phyloP scores from a whole-genome alignment of 2,113 vertebrate genomes.

The Mustelus asterias region DNA sequence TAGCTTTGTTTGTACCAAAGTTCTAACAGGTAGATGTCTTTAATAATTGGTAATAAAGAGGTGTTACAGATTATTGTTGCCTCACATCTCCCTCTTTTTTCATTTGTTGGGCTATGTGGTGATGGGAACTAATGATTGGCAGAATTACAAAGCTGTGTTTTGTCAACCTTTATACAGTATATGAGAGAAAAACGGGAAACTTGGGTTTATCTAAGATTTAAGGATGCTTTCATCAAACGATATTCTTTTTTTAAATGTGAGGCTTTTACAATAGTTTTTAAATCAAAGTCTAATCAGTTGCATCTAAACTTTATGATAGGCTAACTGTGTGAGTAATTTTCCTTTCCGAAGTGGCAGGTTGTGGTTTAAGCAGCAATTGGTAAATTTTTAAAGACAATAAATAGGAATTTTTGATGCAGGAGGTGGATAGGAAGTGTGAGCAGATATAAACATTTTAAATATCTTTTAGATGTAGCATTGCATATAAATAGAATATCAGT shows the following conservation, averaged over 20 bases:
- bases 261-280: not conserved
- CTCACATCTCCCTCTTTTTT: not conserved
- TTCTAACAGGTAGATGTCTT: not conserved
- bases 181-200: not conserved
- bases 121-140: not conserved
- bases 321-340: not conserved
- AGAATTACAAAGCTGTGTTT: not conserved
- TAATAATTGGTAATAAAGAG: not conserved
- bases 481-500: no score
- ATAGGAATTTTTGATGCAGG: not conserved
- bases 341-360: not conserved
- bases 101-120: not conserved
- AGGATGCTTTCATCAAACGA: not conserved
- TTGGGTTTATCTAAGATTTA: not conserved
- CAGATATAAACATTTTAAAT: no score
- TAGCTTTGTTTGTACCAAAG: not conserved
- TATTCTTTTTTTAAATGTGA: not conserved
- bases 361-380: not conserved
- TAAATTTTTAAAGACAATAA: not conserved
- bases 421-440: no score
- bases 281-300: not conserved
- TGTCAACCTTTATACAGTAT: not conserved
- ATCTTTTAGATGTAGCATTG: no score
- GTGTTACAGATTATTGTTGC: not conserved
- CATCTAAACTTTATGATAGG: not conserved